Percentiles rank a stretch among this genome's conserved stretches.
Evolutionary conservation across 2,113 vertebrate genomes (phyloP).

Genomic region (Gambusia affinis): DNA sequence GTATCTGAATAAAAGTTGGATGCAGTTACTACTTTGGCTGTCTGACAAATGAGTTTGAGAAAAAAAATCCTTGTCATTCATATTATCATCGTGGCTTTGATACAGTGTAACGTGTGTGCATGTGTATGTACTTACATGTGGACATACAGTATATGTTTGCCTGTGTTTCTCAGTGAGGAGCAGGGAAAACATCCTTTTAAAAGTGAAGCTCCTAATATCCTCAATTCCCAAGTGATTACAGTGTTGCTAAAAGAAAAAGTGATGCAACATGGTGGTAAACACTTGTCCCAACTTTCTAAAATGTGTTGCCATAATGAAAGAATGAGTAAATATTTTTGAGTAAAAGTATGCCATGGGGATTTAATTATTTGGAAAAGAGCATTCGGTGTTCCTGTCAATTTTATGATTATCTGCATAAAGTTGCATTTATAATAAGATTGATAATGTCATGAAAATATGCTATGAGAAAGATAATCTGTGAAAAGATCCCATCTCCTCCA

Average conservation of each 20-base stretch:
- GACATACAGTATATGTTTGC: neutral
- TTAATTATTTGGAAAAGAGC: neutral
- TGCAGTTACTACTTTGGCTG: no score
- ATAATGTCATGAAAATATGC: no score
- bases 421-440: conserved; percentile 4
- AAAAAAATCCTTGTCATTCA: no score
- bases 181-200: neutral
- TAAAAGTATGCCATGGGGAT: neutral
- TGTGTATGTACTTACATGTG: no score
- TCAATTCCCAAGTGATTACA: neutral
- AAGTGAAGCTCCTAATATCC: neutral
- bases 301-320: neutral
- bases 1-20: no score
- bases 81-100: no score
- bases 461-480: no score
- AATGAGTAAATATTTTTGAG: neutral
- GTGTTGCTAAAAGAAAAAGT: neutral
- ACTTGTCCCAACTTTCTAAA: neutral
- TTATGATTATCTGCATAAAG: neutral
- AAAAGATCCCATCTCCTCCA: no score
- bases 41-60: no score
- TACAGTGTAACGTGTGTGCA: no score
- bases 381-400: neutral
- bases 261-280: conserved; percentile 5
- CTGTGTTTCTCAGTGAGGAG: neutral